phyloP scores from a whole-genome alignment of 2,888 invertebrate species.

The Neelides folsomi region DNA sequence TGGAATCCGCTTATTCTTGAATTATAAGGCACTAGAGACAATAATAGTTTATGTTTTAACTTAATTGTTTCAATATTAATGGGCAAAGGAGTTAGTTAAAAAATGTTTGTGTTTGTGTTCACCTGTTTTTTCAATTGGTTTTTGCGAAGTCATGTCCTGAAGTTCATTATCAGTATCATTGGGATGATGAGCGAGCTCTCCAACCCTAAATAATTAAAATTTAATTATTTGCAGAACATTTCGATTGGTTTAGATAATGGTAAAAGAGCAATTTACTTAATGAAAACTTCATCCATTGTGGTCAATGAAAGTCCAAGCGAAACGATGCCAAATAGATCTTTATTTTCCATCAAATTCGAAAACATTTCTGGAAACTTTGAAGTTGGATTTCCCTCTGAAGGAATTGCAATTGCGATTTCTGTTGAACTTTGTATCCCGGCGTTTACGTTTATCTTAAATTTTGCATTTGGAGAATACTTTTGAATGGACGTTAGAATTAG shows the following conservation, averaged over 20 bases:
- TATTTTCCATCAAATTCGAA: constrained; percentile 49
- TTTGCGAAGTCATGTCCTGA: neutral
- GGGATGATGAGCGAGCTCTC: constrained; percentile 17
- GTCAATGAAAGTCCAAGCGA: constrained; percentile 74
- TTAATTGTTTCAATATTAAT: too few relatives aligned
- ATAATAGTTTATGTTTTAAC: too few relatives aligned
- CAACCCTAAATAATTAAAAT: constrained; percentile 16
- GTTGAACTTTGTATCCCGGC: neutral
- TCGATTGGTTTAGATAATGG: neutral
- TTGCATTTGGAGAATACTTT: constrained; percentile 51
- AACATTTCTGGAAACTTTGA: constrained; percentile 54
- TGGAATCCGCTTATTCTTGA: constrained; percentile 12
- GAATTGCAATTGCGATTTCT: constrained; percentile 23
- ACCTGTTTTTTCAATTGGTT: too few relatives aligned
- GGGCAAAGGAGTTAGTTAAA: too few relatives aligned
- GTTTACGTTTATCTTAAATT: constrained; percentile 39
- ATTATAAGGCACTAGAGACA: constrained; percentile 4
- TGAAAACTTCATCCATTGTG: constrained; percentile 78
- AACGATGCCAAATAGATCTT: constrained; percentile 48
- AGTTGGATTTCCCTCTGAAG: constrained; percentile 44
- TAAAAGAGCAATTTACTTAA: constrained; percentile 44
- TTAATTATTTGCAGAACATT: neutral
- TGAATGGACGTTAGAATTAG: constrained; percentile 40
- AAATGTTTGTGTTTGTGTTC: too few relatives aligned
- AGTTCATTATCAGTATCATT: constrained; percentile 3